Evolutionary conservation across 2,888 invertebrate genomes (phyloP).

Genomic region (Diloba caeruleocephala): DNA sequence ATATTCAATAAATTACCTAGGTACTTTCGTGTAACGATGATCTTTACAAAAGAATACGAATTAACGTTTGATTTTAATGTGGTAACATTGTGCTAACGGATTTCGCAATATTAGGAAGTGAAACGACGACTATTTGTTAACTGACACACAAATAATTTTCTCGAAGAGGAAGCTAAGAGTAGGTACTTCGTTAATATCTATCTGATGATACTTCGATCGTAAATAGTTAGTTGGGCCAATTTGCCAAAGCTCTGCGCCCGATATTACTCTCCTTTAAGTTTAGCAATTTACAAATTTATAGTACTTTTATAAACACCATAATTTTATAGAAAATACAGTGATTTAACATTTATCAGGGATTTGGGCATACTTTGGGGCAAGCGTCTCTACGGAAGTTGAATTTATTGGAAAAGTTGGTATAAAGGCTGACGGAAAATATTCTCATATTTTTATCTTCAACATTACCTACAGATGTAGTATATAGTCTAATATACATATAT

Average conservation of each 20-base stretch:
- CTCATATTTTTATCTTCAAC: too few relatives aligned
- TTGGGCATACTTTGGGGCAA: background rate
- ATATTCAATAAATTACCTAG: too few relatives aligned
- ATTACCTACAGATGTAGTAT: too few relatives aligned
- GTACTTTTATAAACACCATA: constrained; percentile 7
- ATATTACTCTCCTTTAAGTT: background rate
- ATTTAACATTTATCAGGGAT: background rate
- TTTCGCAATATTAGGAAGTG: background rate
- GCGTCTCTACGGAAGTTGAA: background rate
- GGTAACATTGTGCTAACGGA: too few relatives aligned
- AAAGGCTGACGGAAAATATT: background rate
- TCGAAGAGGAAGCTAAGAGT: background rate
- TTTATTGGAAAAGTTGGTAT: background rate
- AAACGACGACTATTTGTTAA: background rate
- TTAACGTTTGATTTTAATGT: too few relatives aligned
- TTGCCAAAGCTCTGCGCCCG: background rate
- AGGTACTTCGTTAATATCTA: background rate
- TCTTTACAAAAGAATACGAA: too few relatives aligned
- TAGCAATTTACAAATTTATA: constrained; percentile 5
- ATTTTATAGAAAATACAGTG: background rate
- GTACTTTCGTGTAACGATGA: too few relatives aligned
- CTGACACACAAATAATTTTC: background rate
- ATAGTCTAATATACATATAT: too few relatives aligned
- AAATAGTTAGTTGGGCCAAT: constrained; percentile 3
- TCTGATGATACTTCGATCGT: constrained; percentile 4